Evolutionary conservation across 2,113 vertebrate genomes (phyloP).

Genomic region (Platichthys flesus): DNA sequence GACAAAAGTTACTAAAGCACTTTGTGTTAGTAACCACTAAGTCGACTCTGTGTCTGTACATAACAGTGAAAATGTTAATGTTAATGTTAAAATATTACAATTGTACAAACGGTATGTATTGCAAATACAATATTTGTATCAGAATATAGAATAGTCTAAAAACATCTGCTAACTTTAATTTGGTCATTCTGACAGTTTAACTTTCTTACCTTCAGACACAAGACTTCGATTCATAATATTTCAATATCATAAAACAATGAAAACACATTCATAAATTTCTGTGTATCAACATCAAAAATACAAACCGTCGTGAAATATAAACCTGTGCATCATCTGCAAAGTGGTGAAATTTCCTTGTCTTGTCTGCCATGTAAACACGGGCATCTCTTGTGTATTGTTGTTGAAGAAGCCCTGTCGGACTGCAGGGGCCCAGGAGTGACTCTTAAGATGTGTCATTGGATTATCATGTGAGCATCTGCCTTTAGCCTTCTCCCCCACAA

Average conservation of each 20-base stretch:
- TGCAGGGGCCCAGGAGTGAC: slow-evolving; percentile 65
- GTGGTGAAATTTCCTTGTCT: not conserved
- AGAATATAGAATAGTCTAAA: not conserved
- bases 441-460: slow-evolving; percentile 89
- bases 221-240: too few species aligned
- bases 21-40: not conserved
- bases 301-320: not conserved
- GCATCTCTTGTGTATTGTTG: slow-evolving; percentile 19
- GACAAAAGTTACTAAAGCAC: not conserved
- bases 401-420: slow-evolving; percentile 19
- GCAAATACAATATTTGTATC: not conserved
- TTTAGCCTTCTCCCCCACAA: slow-evolving; percentile 68
- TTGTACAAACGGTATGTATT: not conserved
- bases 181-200: not conserved
- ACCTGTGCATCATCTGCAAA: slow-evolving; percentile 15
- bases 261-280: not conserved
- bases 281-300: not conserved
- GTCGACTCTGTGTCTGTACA: not conserved
- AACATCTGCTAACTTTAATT: not conserved
- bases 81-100: too few species aligned
- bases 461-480: slow-evolving; percentile 88
- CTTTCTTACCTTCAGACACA: slow-evolving; percentile 3
- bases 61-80: too few species aligned
- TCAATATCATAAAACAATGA: not conserved
- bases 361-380: not conserved